These are phyloP conservation scores for Apostichopus parvimensis DNA, from an alignment of 35 echinoderm and acorn worm species.

Conservation along the genomic window DNA sequence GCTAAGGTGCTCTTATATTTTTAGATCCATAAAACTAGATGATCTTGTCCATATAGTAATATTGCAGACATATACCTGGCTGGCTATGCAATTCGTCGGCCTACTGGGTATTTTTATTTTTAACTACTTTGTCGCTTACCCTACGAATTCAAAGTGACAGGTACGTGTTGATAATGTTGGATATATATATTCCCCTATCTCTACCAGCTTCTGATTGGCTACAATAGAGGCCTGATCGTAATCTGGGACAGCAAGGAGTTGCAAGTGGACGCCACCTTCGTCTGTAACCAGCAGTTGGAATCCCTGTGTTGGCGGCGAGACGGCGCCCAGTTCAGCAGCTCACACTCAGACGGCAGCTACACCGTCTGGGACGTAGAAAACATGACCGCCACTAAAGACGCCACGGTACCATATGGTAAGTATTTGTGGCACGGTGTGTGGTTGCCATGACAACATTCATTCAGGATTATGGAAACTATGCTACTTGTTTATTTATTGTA, in stretches of 20 bases:
- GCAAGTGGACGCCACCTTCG: conserved; percentile 80
- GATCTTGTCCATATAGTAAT: too few species aligned
- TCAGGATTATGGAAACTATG: too few species aligned
- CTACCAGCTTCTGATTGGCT: conserved; percentile 91
- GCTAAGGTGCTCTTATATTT: too few species aligned
- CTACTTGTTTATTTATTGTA: too few species aligned
- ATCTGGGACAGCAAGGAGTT: conserved; percentile 89
- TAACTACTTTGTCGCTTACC: too few species aligned
- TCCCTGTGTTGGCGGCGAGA: conserved; percentile 92
- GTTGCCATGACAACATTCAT: not conserved
- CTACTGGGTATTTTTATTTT: too few species aligned
- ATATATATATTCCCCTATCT: too few species aligned
- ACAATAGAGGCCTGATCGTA: conserved; percentile 96
- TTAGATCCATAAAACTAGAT: too few species aligned
- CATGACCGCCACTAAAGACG: conserved; percentile 71
- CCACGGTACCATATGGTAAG: conserved; percentile 87
- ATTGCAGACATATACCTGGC: too few species aligned
- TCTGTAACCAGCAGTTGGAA: conserved; percentile 85
- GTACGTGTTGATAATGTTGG: too few species aligned
- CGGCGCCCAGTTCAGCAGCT: conserved; percentile 90
- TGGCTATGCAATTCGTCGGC: too few species aligned
- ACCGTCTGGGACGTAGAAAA: conserved; percentile 87
- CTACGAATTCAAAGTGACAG: too few species aligned
- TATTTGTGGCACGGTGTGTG: not conserved
- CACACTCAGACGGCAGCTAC: conserved; percentile 96